Evolutionary conservation across 2,797 vertebrate genomes (phyloP).

Genomic region (Hyperoplus immaculatus): DNA sequence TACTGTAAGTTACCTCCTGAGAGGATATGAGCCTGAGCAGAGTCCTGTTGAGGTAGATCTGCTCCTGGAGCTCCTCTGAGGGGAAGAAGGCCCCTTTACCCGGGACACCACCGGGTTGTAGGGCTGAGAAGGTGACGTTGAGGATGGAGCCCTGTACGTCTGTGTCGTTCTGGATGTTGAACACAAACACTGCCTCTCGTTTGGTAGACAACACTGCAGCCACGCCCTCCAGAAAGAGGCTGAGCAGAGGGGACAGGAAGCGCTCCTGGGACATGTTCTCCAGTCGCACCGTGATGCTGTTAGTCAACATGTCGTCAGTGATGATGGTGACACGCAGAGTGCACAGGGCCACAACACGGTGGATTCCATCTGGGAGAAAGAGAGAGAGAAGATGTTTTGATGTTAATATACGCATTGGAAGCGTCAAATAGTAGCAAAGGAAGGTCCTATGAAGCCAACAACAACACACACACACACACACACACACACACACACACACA

Average conservation of each 20-base stretch:
- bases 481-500: background rate
- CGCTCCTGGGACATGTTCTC: constrained; percentile 99
- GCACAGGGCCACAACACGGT: constrained; percentile 88
- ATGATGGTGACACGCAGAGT: constrained; percentile 96
- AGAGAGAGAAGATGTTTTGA: background rate
- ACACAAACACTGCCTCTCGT: constrained; percentile 93
- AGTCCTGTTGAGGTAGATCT: constrained; percentile 97
- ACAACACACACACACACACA: background rate
- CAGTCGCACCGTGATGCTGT: constrained; percentile 97
- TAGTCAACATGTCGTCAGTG: constrained; percentile 97
- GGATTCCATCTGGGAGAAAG: constrained; percentile 88
- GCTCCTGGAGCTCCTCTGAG: constrained; percentile 97
- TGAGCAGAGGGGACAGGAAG: constrained; percentile 94
- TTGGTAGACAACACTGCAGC: constrained; percentile 93
- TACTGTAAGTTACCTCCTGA: constrained; percentile 83
- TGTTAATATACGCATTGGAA: background rate
- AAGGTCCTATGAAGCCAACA: too few relatives aligned
- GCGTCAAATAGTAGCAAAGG: background rate
- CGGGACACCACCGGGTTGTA: constrained; percentile 89
- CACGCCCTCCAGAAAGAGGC: constrained; percentile 93
- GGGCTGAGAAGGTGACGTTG: constrained; percentile 95
- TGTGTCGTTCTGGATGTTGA: constrained; percentile 97
- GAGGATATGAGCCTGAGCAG: constrained; percentile 92
- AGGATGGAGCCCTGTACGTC: constrained; percentile 94
- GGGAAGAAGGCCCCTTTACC: constrained; percentile 90